A percentile compares a stretch with the other conserved stretches of the same genome.
phyloP scores from a whole-genome alignment of 2,113 vertebrate genomes.

The Romanogobio albipinnatus region DNA sequence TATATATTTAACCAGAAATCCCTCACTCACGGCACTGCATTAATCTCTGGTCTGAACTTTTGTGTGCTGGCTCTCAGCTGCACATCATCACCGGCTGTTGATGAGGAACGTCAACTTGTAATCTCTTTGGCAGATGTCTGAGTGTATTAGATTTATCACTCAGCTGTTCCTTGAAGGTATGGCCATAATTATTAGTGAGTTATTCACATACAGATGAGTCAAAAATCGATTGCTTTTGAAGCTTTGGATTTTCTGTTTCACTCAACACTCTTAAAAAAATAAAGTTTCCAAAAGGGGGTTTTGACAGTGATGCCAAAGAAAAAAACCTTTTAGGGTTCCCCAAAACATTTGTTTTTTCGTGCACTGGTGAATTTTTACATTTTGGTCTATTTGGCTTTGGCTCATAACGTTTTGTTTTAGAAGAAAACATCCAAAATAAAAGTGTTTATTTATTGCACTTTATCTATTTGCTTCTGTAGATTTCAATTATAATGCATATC shows the following conservation, averaged over 20 bases:
- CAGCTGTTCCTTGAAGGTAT: conserved; percentile 51
- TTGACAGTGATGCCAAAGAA: not conserved
- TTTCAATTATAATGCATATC: no score
- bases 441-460: no score
- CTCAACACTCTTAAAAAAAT: not conserved
- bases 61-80: not conserved
- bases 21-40: not conserved
- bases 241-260: not conserved
- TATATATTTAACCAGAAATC: not conserved
- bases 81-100: not conserved
- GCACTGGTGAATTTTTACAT: no score
- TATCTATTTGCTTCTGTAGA: no score
- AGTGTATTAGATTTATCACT: conserved; percentile 42
- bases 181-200: conserved; percentile 53
- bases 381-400: no score
- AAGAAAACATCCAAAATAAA: no score
- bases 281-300: not conserved
- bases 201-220: conserved; percentile 36
- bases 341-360: no score
- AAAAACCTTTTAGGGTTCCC: not conserved
- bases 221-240: conserved; percentile 16
- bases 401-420: no score
- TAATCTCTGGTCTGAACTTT: not conserved
- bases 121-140: conserved; percentile 59
- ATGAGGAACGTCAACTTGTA: conserved; percentile 16